Evolutionary conservation across 92 coral and sea anemone genomes (phyloP), one percentile per base, ranked within the genome.

Genomic region (Epizoanthus ramosus): DNA sequence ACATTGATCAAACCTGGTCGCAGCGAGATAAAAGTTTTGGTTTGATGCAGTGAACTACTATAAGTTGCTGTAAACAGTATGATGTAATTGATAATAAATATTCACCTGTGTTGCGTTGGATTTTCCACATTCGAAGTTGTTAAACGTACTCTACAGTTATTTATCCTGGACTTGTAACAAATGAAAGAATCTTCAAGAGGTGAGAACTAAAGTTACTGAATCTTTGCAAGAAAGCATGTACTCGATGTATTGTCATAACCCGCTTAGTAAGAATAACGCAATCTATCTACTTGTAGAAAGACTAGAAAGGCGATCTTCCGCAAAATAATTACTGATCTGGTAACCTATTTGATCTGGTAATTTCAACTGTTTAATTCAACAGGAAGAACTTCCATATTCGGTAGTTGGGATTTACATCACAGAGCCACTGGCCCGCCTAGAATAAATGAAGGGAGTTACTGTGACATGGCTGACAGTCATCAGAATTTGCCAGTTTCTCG

Each of bases 11-110:
- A 50, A 50, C 13, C 54, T 12, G 15, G 54, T 50, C 54, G 54
- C 54, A 50, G 54, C 15, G 71, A 16, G 35, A 19, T 41, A 33
- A 66, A 28, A 67, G 9, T 33, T 16, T 67, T 33, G 45, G 8
- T 18, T 67, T 33, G 23, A 67, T 67, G 18, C 54, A 50, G 54
- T 50, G 54, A 50, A 9, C 54, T 50, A 50, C 54, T 9, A 50
- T 50, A 9, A 12, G 21, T 33, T 67, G 50, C 7, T 67, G 19
- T 28, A 15, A 67, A 41, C 35, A 67, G 3, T 16, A 67, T 67
- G 72, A 67, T 67, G 72, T 67, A 67, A 67, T 67, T 67, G 45
- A 33, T 67, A 28, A 33, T 33, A 33, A 12, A 33, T 21, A 24
- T 64, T 28, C 1, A 24, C 23, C 69, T 24, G 35, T 12, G 18